phyloP scores from a whole-genome alignment of 2,888 invertebrate genomes.

The Acleris literana region DNA sequence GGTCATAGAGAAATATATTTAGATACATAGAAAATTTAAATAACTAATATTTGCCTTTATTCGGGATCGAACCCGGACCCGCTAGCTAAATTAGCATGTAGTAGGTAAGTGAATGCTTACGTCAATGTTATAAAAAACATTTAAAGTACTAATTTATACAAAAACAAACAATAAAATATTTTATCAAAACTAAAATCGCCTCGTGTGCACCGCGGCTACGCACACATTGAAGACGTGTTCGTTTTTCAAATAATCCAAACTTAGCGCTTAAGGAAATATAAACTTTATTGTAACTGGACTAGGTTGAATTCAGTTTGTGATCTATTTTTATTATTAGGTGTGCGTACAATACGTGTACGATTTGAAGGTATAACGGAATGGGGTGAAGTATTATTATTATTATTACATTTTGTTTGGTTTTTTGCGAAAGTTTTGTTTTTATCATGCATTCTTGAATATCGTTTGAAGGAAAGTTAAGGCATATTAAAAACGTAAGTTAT shows the following conservation, averaged over 20 bases:
- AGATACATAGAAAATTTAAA: too few relatives aligned
- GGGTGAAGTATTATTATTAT: conserved; percentile 35
- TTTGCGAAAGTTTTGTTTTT: background rate
- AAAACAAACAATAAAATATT: conserved; percentile 11
- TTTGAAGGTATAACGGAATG: conserved; percentile 15
- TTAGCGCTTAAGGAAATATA: conserved; percentile 33
- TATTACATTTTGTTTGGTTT: background rate
- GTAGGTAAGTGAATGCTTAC: too few relatives aligned
- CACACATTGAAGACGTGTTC: conserved; percentile 54
- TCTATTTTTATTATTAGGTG: conserved; percentile 51
- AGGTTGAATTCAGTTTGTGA: conserved; percentile 38
- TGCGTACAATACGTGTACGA: conserved; percentile 43
- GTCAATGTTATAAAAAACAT: too few relatives aligned
- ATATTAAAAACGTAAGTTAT: too few relatives aligned
- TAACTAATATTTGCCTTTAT: too few relatives aligned
- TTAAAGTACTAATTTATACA: background rate
- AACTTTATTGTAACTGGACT: conserved; percentile 33
- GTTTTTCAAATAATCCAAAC: conserved; percentile 58
- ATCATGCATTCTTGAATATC: too few relatives aligned
- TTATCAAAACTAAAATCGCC: conserved; percentile 41
- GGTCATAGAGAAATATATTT: too few relatives aligned
- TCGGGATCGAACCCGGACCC: too few relatives aligned
- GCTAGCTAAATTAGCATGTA: too few relatives aligned
- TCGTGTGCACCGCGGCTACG: conserved; percentile 50
- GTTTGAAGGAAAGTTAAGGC: too few relatives aligned